Percentiles rank a stretch among this genome's conserved stretches.
Evolutionary conservation across 2,888 invertebrate genomes (phyloP).

Genomic region (Eupithecia centaureata): DNA sequence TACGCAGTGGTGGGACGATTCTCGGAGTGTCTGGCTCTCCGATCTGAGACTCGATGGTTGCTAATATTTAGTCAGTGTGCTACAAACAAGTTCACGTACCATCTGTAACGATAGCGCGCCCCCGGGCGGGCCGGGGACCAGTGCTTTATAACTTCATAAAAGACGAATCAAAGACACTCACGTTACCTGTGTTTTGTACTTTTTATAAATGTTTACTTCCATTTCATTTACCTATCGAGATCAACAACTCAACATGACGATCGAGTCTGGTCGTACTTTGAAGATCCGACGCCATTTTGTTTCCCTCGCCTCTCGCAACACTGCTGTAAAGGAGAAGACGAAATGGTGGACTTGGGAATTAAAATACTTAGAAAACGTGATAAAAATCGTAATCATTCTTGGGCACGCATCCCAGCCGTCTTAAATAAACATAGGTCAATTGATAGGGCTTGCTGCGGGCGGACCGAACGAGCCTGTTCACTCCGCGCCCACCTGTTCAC

Average conservation of each 20-base stretch:
- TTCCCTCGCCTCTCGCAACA: not conserved
- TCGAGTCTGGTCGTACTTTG: not conserved
- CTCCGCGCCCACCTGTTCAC: not conserved
- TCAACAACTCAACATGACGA: not conserved
- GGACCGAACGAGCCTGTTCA: not conserved
- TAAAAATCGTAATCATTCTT: constrained; percentile 24
- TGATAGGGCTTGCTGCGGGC: not conserved
- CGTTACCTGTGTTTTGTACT: not conserved
- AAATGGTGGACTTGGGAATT: not conserved
- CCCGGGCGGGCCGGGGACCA: no score
- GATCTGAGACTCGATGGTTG: not conserved
- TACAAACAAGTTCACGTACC: not conserved
- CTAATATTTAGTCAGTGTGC: not conserved
- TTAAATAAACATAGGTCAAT: constrained; percentile 12
- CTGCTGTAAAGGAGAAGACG: not conserved
- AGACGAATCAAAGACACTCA: no score
- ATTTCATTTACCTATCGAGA: not conserved
- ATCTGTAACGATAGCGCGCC: no score
- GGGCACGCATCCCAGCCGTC: constrained; percentile 7
- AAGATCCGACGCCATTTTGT: not conserved
- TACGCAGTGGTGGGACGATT: not conserved
- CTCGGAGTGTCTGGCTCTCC: not conserved
- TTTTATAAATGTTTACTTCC: not conserved
- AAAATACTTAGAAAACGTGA: constrained; percentile 17
- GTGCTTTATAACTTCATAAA: not conserved